phyloP scores from a whole-genome alignment of 2,888 invertebrate genomes.

The Sphecodes monilicornis region DNA sequence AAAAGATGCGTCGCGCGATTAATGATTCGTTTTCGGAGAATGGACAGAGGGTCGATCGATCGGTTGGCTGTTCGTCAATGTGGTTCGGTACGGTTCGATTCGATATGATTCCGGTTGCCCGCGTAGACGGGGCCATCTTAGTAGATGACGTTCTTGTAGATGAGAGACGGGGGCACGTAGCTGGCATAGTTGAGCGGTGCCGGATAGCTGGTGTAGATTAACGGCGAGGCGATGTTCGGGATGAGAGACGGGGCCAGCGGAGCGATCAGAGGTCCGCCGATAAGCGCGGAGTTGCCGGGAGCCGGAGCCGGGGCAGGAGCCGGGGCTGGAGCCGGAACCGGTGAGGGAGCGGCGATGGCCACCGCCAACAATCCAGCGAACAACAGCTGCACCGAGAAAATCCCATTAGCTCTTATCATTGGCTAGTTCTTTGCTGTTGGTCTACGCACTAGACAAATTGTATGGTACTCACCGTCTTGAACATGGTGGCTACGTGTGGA shows the following conservation, averaged over 20 bases:
- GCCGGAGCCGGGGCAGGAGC: constrained; percentile 81
- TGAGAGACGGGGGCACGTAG: constrained; percentile 60
- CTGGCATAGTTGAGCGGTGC: constrained; percentile 66
- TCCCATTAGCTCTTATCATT: not conserved
- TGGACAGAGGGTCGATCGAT: constrained; percentile 15
- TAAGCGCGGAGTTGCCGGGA: constrained; percentile 72
- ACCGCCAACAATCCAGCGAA: constrained; percentile 86
- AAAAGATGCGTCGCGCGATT: constrained; percentile 15
- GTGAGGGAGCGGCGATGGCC: constrained; percentile 84
- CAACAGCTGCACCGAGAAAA: constrained; percentile 81
- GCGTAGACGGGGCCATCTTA: not conserved
- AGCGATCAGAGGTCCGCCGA: constrained; percentile 77
- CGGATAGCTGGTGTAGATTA: constrained; percentile 77
- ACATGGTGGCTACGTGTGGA: constrained; percentile 85
- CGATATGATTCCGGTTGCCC: constrained; percentile 1
- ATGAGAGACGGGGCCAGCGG: constrained; percentile 81
- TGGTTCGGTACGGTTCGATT: not conserved
- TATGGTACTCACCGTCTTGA: constrained; percentile 86
- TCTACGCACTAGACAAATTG: too few species aligned
- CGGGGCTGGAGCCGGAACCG: constrained; percentile 75
- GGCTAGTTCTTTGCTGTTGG: not conserved
- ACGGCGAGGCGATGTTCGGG: constrained; percentile 79
- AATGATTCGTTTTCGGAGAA: constrained; percentile 29
- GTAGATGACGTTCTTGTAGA: constrained; percentile 52
- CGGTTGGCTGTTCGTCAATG: constrained; percentile 8